Base-by-base conservation (phyloP, 2,113 vertebrate genomes). In the Burhinus bistriatus region DNA sequence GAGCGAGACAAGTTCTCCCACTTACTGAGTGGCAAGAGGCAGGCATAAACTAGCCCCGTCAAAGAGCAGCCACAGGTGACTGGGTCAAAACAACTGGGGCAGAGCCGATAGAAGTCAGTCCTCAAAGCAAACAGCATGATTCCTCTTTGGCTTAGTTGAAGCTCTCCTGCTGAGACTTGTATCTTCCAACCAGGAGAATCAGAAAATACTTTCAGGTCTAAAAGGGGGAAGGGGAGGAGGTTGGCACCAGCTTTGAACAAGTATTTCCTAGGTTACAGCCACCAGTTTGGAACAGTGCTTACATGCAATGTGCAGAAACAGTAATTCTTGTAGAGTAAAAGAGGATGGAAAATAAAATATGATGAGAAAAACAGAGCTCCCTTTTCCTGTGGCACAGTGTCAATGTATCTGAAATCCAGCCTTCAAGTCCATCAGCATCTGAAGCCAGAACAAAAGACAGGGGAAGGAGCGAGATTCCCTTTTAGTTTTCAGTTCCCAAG, bases 81-180 rank as follows among this genome's bases (percentile, higher is more conserved):
- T 90, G 90, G 94, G 95, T 96, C 90, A 96, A 15, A 71, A 62
- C 71, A 75, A 57, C 96, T 87, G 87, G 62, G 77, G 91, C 83
- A 93, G 93, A 85, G 97, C 98, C 82, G 89, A 95, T 84, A 97
- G 97, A 94, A 98, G 96, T 94, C 93, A 77, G 83, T 96, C 95
- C 95, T 94, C 79, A 94, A 95, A 98, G 96, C 66, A 95, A 96
- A 94, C 90, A 78, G 97, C 94, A 30, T 30, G 45, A 92, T 65
- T 83, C 79, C 89, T 91, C 82, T 80, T 27, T 34, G 47, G 57
- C 88, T 86, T 23, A 66, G 89, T 21, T 44, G 61, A 12, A 20
- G 77, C 10, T 92, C 95, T 98, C 98, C 96, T 99, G 99, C 98
- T 90, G 81, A 96, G 98, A 98, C 98, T 98, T 98, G 98, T 85